Percentiles rank a stretch among this genome's conserved stretches.
These are phyloP conservation scores for Heterocephalus glaber DNA, from an alignment of 2,113 vertebrate genomes.

Conservation along the genomic window DNA sequence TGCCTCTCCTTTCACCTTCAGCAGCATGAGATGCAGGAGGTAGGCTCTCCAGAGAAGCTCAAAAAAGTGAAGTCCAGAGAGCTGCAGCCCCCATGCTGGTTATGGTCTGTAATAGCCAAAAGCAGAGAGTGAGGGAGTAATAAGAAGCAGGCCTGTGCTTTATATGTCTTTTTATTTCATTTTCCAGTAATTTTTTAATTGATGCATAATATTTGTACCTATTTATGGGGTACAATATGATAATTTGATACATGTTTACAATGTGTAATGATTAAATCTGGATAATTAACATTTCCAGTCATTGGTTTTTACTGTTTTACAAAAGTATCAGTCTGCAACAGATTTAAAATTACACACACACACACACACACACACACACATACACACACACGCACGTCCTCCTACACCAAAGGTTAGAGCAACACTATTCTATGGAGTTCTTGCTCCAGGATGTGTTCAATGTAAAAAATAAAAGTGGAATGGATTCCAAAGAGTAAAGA, in stretches of 20 bases:
- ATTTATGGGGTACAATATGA: background rate
- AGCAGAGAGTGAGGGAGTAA: background rate
- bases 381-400: background rate
- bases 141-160: background rate
- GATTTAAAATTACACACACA: background rate
- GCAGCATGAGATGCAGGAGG: accelerated
- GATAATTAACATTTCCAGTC: slow-evolving; percentile 17
- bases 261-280: background rate
- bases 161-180: slow-evolving; percentile 1
- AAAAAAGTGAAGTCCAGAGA: background rate
- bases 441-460: background rate
- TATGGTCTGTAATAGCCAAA: background rate
- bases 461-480: slow-evolving; percentile 44
- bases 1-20: background rate
- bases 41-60: accelerated
- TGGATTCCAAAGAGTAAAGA: background rate
- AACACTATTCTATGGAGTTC: background rate
- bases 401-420: background rate
- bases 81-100: background rate
- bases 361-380: background rate
- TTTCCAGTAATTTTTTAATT: slow-evolving; percentile 11
- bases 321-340: background rate
- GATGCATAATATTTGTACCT: background rate
- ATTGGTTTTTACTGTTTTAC: slow-evolving; percentile 27
- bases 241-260: background rate